phyloP scores from a whole-genome alignment of 2,113 vertebrate genomes.

The Harpagus bidentatus region DNA sequence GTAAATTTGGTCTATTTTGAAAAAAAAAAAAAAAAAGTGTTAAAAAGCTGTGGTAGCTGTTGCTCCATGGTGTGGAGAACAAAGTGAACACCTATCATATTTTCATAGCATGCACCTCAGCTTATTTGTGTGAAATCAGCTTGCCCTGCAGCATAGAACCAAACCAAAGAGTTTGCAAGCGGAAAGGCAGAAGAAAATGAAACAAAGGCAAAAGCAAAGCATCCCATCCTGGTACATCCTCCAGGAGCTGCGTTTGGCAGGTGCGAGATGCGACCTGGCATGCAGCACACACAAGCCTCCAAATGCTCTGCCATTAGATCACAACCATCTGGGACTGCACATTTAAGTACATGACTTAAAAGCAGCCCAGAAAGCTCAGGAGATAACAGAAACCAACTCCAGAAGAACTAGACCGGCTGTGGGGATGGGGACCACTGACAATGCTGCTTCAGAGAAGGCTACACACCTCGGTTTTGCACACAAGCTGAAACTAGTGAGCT shows the following conservation, averaged over 20 bases:
- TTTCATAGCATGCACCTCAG: background rate
- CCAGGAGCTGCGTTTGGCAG: background rate
- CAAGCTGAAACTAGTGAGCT: background rate
- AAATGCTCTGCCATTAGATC: background rate
- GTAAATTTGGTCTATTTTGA: background rate
- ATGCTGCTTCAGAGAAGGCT: background rate
- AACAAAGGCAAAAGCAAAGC: background rate
- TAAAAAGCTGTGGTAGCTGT: background rate
- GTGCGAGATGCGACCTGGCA: background rate
- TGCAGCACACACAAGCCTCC: background rate
- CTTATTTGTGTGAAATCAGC: background rate
- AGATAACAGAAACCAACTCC: background rate
- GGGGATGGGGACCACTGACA: background rate
- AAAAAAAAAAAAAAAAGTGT: background rate
- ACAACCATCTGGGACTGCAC: rapidly evolving
- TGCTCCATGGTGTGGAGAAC: background rate
- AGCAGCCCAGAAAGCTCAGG: background rate
- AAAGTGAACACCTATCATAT: background rate
- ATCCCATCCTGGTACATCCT: background rate
- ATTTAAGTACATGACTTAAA: background rate
- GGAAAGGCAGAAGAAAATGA: background rate
- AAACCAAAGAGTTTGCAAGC: background rate
- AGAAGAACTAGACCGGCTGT: background rate
- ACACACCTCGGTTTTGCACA: background rate
- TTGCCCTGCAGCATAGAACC: background rate